Evolutionary conservation across 2,113 vertebrate species (phyloP).

Genomic region (Zeus faber): DNA sequence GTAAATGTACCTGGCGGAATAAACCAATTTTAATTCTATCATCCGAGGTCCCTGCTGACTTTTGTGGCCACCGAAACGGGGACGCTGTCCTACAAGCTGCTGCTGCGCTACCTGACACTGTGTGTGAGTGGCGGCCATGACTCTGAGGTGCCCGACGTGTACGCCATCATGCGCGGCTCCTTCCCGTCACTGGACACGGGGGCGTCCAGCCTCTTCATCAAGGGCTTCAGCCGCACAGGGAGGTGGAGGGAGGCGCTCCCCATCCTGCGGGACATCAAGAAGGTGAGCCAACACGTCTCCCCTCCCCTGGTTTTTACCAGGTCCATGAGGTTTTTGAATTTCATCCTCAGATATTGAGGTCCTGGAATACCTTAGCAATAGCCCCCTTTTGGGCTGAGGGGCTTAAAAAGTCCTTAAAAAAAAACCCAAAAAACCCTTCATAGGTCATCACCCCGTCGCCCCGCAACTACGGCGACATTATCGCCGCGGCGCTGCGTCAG

Average conservation of each 20-base stretch:
- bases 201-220: slow-evolving; percentile 82
- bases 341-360: no score
- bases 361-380: no score
- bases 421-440: no score
- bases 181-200: slow-evolving; percentile 82
- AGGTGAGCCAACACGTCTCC: slow-evolving; percentile 55
- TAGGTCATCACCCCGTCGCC: slow-evolving; percentile 70
- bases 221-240: slow-evolving; percentile 77
- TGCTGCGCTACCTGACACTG: slow-evolving; percentile 82
- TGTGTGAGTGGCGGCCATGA: slow-evolving; percentile 79
- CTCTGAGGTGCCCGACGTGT: slow-evolving; percentile 82
- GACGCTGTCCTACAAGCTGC: slow-evolving; percentile 79
- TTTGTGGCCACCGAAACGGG: slow-evolving; percentile 77
- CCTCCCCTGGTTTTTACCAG: not conserved
- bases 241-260: slow-evolving; percentile 81
- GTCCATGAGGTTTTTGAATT: no score
- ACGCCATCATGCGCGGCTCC: slow-evolving; percentile 83
- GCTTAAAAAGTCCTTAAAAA: no score
- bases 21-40: no score
- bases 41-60: slow-evolving; percentile 87
- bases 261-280: slow-evolving; percentile 81
- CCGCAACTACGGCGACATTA: slow-evolving; percentile 80
- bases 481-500: slow-evolving; percentile 78
- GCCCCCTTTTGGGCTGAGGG: no score
- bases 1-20: no score